These are phyloP conservation scores for Orthosia gothica DNA, from an alignment of 2,888 invertebrate species.

Conservation along the genomic window DNA sequence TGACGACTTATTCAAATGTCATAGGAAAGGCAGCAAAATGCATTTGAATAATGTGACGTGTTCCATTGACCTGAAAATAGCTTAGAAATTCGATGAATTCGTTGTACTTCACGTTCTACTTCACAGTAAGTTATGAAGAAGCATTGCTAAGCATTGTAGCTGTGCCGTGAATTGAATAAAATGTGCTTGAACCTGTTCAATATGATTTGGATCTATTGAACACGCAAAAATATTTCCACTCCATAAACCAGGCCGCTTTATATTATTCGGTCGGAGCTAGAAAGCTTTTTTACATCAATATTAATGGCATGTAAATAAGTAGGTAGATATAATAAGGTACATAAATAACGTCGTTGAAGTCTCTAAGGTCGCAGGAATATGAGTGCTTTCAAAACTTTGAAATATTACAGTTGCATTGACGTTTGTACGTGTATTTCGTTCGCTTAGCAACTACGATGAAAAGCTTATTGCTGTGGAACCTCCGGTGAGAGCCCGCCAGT, in stretches of 20 bases:
- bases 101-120: conserved; percentile 16
- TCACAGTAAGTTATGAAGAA: conserved; percentile 38
- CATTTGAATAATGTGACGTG: conserved; percentile 48
- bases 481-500: conserved; percentile 69
- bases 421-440: conserved; percentile 55
- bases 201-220: conserved; percentile 28
- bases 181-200: conserved; percentile 31
- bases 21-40: conserved; percentile 45
- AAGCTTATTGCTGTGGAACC: conserved; percentile 73
- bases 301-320: conserved; percentile 52
- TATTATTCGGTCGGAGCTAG: conserved; percentile 32
- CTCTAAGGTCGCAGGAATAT: conserved; percentile 22
- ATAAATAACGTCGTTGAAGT: conserved; percentile 27
- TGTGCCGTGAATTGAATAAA: conserved; percentile 38
- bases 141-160: conserved; percentile 12
- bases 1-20: conserved; percentile 16
- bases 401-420: conserved; percentile 36
- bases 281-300: conserved; percentile 44
- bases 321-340: conserved; percentile 47
- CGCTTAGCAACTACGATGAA: conserved; percentile 69
- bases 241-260: conserved; percentile 18
- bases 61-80: conserved; percentile 52
- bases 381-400: conserved; percentile 4
- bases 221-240: conserved; percentile 36
- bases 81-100: conserved; percentile 45